These are phyloP conservation scores for Melanotus villosus DNA, from an alignment of 2,888 invertebrate species.

Conservation along the genomic window DNA sequence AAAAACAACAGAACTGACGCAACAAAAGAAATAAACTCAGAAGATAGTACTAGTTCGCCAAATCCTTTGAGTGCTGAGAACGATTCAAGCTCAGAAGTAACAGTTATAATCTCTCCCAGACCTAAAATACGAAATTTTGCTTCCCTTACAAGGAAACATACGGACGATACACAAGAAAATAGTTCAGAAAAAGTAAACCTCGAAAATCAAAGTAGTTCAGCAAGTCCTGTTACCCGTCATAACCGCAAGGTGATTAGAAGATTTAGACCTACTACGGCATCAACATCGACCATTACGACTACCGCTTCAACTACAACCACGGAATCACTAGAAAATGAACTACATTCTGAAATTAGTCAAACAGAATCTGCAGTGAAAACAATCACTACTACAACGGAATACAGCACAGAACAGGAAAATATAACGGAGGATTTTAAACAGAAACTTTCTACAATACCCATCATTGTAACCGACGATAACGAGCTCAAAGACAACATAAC, in stretches of 20 bases:
- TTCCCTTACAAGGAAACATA: neutral
- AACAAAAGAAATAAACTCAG: neutral
- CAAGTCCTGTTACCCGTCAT: neutral
- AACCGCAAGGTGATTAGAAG: slow-evolving; percentile 39
- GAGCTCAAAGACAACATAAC: neutral
- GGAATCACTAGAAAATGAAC: neutral
- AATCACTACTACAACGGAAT: neutral
- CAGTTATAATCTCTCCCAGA: no score
- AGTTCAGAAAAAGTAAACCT: neutral
- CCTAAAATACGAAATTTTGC: neutral
- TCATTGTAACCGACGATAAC: neutral
- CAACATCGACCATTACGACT: slow-evolving; percentile 11
- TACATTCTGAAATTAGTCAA: neutral
- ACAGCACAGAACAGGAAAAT: neutral
- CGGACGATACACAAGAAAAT: neutral
- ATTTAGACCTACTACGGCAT: slow-evolving; percentile 36
- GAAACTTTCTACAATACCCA: neutral
- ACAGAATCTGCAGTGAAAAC: neutral
- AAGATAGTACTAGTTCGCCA: neutral
- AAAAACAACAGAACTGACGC: neutral
- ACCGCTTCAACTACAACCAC: slow-evolving; percentile 4
- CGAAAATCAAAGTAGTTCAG: neutral
- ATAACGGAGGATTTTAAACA: neutral
- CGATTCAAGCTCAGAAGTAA: no score
- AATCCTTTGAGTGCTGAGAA: no score